These are phyloP conservation scores for Rhinoderma darwinii DNA, from an alignment of 2,113 vertebrate species.

Conservation along the genomic window DNA sequence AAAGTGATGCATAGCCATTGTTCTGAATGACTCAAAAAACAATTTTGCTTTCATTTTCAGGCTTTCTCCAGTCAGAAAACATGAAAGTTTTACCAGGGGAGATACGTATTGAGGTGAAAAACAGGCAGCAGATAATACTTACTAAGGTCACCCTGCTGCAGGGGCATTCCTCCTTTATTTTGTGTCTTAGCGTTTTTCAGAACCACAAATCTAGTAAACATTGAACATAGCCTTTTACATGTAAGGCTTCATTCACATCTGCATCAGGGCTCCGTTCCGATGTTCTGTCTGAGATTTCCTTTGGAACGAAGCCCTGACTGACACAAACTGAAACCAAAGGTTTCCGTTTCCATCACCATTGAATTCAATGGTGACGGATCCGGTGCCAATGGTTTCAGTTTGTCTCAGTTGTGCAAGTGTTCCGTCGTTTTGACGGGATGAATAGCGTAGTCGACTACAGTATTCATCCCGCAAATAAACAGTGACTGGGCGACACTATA, in stretches of 20 bases:
- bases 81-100: constrained; percentile 34
- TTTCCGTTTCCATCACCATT: too few relatives aligned
- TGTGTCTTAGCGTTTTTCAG: not conserved
- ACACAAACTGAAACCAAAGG: too few relatives aligned
- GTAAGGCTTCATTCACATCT: too few relatives aligned
- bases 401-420: too few relatives aligned
- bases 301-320: too few relatives aligned
- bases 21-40: constrained; percentile 20
- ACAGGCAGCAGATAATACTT: not conserved
- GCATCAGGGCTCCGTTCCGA: too few relatives aligned
- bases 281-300: too few relatives aligned
- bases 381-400: too few relatives aligned
- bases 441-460: too few relatives aligned
- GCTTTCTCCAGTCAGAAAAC: not conserved
- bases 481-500: not conserved
- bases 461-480: too few relatives aligned
- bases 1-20: constrained; percentile 10
- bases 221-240: not conserved
- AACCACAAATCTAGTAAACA: not conserved
- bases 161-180: not conserved
- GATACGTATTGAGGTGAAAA: not conserved
- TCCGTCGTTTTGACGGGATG: too few relatives aligned
- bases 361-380: too few relatives aligned
- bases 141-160: not conserved
- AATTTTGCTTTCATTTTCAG: constrained; percentile 15